A percentile compares a stretch with the other conserved stretches of the same genome.
These are phyloP conservation scores for Temnothorax longispinosus DNA, from an alignment of 1,140 invertebrate genomes.

Conservation along the genomic window DNA sequence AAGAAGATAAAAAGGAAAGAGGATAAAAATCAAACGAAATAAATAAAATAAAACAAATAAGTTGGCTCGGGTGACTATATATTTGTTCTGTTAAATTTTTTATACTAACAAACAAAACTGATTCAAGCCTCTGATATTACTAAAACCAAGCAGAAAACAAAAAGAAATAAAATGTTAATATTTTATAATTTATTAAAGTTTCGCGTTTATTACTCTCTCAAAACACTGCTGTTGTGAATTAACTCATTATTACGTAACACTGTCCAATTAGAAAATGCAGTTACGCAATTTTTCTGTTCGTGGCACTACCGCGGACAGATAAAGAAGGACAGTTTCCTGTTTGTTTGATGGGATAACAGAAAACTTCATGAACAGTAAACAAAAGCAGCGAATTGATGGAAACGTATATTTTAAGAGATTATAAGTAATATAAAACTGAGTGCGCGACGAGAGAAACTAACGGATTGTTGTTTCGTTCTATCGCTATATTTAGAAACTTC, in stretches of 20 bases:
- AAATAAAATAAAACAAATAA: background rate
- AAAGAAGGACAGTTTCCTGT: constrained; percentile 11
- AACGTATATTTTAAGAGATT: constrained; percentile 44
- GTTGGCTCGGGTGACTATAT: background rate
- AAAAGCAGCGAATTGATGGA: constrained; percentile 50
- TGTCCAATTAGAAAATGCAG: constrained; percentile 22
- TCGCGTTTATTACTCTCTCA: background rate
- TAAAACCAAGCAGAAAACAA: background rate
- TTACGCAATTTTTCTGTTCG: constrained; percentile 24
- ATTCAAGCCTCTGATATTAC: background rate
- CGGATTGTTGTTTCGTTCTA: constrained; percentile 36
- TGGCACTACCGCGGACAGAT: background rate
- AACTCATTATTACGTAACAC: background rate
- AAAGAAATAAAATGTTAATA: background rate
- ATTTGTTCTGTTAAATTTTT: background rate
- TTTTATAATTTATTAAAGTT: constrained; percentile 10
- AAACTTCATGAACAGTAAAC: constrained; percentile 24
- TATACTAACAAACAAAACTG: background rate
- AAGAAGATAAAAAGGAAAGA: background rate
- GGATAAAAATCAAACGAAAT: background rate
- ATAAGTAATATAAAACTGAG: constrained; percentile 55
- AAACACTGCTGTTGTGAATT: background rate
- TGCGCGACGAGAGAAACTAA: background rate
- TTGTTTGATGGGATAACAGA: constrained; percentile 30
- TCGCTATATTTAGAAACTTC: constrained; percentile 47